These are phyloP conservation scores for Cephalopterus ornatus DNA, from an alignment of 2,113 vertebrate genomes.

Conservation along the genomic window DNA sequence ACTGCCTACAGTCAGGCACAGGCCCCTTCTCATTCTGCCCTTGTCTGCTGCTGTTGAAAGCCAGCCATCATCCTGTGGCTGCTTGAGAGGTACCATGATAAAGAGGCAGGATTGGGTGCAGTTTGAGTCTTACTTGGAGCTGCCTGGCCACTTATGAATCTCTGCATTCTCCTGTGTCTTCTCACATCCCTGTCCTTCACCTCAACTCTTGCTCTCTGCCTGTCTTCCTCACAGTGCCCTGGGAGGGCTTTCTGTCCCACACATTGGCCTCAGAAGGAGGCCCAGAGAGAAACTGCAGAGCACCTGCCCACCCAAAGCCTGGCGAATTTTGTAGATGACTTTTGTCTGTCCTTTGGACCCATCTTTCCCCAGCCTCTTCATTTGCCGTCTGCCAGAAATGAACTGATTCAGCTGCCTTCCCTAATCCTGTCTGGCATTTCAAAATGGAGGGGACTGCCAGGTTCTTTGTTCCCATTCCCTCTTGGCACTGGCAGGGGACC, in stretches of 20 bases:
- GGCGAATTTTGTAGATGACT: neutral
- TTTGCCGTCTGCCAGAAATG: neutral
- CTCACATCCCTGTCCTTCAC: neutral
- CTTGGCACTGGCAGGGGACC: conserved; percentile 50
- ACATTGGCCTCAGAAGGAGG: neutral
- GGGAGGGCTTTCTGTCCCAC: neutral
- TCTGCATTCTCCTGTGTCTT: neutral
- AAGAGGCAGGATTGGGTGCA: neutral
- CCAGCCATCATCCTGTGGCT: neutral
- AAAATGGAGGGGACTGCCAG: conserved; percentile 61
- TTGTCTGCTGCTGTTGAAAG: neutral
- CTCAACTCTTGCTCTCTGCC: neutral
- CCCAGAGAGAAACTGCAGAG: neutral
- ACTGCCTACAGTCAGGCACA: neutral
- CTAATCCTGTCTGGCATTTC: conserved; percentile 59
- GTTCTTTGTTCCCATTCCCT: conserved; percentile 59
- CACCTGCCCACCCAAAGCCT: neutral
- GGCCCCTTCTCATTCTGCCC: neutral
- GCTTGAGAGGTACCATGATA: neutral
- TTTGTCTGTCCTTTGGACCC: neutral
- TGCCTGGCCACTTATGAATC: neutral
- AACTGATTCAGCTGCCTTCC: conserved; percentile 48
- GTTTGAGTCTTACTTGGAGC: neutral
- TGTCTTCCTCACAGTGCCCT: rapidly evolving
- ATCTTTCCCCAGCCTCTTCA: neutral